Base-by-base conservation (phyloP, 2,797 vertebrate genomes). In the Pitangus sulphuratus region DNA sequence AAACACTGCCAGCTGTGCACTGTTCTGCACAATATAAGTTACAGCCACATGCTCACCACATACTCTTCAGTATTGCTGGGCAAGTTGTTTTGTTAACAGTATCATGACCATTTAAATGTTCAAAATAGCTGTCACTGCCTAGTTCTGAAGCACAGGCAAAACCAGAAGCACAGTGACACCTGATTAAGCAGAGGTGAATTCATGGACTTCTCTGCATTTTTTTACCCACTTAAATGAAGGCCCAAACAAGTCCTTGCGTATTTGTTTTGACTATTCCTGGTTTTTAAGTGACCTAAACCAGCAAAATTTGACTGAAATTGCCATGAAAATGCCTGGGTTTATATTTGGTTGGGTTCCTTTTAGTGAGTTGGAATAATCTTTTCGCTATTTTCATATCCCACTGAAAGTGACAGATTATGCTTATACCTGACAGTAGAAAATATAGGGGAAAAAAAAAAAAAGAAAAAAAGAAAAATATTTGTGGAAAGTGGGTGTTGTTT, bases 401-500 rank as follows among this genome's bases (percentile, higher is more conserved):
- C 5, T 30, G 8, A 22, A 24, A 33, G 21, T 37, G 21, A 35
- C 25, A 54, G n/a, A 47, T 62, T 40, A n/a, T 35, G 17, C 5
- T 51, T 6, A 12, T 40, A 89, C 3, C 12, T 57, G 18, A 35
- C 68, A 68, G 11, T 4, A 44, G 33, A 71, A 93, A 86, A 74
- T 11, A 6, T 18, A 60, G 26, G 1, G 8, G n/a, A 15, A 25
- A 53, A n/a, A 42, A 21, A 42, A 42, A 42, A 42, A 42, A 9
- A 18, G 40, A 18, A 42, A 42, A 42, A 42, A 42, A 42, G 42
- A 42, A 42, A 19, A 72, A 79, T 44, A n/a, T 20, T 44, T 45
- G 7, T 4, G n/a, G 8, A 14, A 4, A 2, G 3, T 10, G 11
- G 3, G 6, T 35, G 25, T 20, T n/a, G 5, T 17, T 53, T 26